These are phyloP conservation scores for Acanthochromis polyacanthus DNA, from an alignment of 2,113 vertebrate species.

Conservation along the genomic window DNA sequence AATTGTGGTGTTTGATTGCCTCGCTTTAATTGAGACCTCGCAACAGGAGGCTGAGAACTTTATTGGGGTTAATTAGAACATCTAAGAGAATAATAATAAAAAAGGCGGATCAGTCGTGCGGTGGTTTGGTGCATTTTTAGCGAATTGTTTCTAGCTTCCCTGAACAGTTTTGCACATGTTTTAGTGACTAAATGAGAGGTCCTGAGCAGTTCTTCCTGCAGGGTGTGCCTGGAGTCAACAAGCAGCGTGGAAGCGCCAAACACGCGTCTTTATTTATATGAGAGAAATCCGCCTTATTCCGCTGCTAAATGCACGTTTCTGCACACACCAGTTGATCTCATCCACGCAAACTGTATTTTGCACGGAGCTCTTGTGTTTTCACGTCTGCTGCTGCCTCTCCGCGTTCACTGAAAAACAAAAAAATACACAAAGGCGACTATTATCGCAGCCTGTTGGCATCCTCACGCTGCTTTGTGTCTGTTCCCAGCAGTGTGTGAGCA, in stretches of 20 bases:
- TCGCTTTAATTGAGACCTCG: conserved; percentile 12
- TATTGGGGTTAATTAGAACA: not conserved
- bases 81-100: not conserved
- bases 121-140: not conserved
- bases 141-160: not conserved
- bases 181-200: not conserved
- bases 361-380: conserved; percentile 11
- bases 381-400: conserved; percentile 9
- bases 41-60: not conserved
- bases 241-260: conserved; percentile 43
- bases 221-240: conserved; percentile 53
- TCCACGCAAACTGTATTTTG: not conserved
- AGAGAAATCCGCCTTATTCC: not conserved
- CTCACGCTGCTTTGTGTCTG: not conserved
- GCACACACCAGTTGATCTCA: conserved; percentile 10
- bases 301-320: not conserved
- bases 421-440: conserved; percentile 45
- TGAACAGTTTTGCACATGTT: not conserved
- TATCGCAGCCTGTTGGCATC: not conserved
- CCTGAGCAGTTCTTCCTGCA: conserved; percentile 25
- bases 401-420: conserved; percentile 5
- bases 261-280: conserved; percentile 34
- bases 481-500: not conserved
- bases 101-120: not conserved
- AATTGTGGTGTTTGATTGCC: conserved; percentile 9